These are phyloP conservation scores for Antheraea pernyi DNA, from an alignment of 1,140 invertebrate species.

Conservation along the genomic window DNA sequence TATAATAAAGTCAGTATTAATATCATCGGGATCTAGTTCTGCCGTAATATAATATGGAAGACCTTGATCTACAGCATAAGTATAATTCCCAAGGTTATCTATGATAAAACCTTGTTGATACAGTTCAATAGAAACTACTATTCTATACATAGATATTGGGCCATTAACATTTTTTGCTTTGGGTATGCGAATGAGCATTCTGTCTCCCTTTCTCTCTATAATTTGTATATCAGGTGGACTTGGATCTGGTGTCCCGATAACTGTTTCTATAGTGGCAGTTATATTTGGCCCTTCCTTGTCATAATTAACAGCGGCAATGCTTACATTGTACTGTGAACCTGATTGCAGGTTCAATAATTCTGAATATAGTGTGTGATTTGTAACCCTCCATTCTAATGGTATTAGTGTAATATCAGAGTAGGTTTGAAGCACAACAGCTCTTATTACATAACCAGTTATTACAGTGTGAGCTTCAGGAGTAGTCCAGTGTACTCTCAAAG, in stretches of 20 bases:
- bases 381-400: slow-evolving; percentile 74
- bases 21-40: slow-evolving; percentile 83
- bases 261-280: slow-evolving; percentile 81
- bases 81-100: slow-evolving; percentile 80
- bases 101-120: slow-evolving; percentile 81
- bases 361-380: slow-evolving; percentile 69
- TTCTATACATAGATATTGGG: slow-evolving; percentile 84
- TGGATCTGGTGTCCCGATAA: slow-evolving; percentile 85
- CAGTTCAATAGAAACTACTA: slow-evolving; percentile 85
- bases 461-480: slow-evolving; percentile 59
- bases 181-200: slow-evolving; percentile 82
- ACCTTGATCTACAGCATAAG: slow-evolving; percentile 80
- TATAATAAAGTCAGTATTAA: slow-evolving; percentile 84
- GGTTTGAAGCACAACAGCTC: slow-evolving; percentile 68
- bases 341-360: slow-evolving; percentile 84
- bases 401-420: slow-evolving; percentile 59
- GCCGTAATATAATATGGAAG: slow-evolving; percentile 90
- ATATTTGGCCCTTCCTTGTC: slow-evolving; percentile 81
- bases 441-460: slow-evolving; percentile 74
- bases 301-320: slow-evolving; percentile 82
- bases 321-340: slow-evolving; percentile 86
- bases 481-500: slow-evolving; percentile 73
- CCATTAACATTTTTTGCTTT: slow-evolving; percentile 86
- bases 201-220: slow-evolving; percentile 78
- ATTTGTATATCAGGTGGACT: slow-evolving; percentile 82